A percentile compares a stretch with the other conserved stretches of the same genome.
These are phyloP conservation scores for Netelia melanura DNA, from an alignment of 2,888 invertebrate genomes.

Conservation along the genomic window DNA sequence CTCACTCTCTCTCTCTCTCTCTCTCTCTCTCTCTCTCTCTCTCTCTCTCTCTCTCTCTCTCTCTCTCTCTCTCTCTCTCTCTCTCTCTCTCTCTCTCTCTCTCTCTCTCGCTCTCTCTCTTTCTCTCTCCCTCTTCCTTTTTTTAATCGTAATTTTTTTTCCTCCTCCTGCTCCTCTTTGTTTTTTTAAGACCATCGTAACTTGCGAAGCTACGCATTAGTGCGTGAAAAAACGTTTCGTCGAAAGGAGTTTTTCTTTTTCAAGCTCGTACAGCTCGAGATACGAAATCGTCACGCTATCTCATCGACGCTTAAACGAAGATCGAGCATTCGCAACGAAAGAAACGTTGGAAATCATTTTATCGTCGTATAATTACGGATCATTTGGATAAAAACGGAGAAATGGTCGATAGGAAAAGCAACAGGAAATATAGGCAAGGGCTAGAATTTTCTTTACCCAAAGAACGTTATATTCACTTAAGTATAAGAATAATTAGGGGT, in stretches of 20 bases:
- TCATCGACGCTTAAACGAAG: too few species aligned
- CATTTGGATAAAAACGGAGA: not conserved
- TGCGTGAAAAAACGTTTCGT: conserved; percentile 1
- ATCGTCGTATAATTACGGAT: not conserved
- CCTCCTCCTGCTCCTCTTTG: not conserved
- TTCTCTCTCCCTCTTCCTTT: not conserved
- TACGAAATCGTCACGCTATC: not conserved
- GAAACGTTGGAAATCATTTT: not conserved
- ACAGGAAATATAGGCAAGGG: too few species aligned
- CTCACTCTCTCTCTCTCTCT: not conserved
- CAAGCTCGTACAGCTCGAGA: not conserved
- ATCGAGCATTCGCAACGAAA: not conserved
- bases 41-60: not conserved
- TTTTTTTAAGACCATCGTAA: conserved; percentile 21
- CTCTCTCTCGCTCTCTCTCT: not conserved
- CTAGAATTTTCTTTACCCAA: too few species aligned
- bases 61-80: not conserved
- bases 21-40: not conserved
- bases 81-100: not conserved
- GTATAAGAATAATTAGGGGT: too few species aligned
- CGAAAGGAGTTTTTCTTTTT: conserved; percentile 25
- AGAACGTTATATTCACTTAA: too few species aligned
- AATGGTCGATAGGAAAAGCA: too few species aligned
- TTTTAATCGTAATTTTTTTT: conserved; percentile 20
- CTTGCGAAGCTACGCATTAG: conserved; percentile 3